Conservation (phyloP, 2,888 invertebrate genomes). For the Merodon equestris region DNA sequence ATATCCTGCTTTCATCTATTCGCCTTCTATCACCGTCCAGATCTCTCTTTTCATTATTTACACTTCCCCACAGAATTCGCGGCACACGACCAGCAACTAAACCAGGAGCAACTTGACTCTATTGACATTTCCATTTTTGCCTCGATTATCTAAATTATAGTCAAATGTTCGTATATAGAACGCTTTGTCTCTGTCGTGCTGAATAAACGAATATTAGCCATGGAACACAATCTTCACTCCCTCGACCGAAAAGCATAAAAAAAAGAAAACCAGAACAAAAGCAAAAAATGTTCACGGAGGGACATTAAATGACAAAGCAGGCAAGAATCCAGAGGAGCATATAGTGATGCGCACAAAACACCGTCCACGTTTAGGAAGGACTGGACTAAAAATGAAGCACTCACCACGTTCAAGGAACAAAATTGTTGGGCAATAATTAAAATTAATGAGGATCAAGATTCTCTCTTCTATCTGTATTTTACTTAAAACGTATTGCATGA, state of each 20-base stretch:
- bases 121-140: slow-evolving; percentile 20
- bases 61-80: too few species aligned
- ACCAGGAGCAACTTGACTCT: neutral
- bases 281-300: slow-evolving; percentile 6
- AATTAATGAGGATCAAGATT: slow-evolving; percentile 54
- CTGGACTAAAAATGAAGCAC: too few species aligned
- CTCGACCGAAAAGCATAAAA: too few species aligned
- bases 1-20: too few species aligned
- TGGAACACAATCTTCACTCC: slow-evolving; percentile 3
- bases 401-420: too few species aligned
- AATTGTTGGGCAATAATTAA: slow-evolving; percentile 44
- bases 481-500: slow-evolving; percentile 45
- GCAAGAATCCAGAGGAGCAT: too few species aligned
- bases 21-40: too few species aligned
- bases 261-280: slow-evolving; percentile 7
- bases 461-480: slow-evolving; percentile 40
- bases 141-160: slow-evolving; percentile 16
- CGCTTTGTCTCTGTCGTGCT: slow-evolving; percentile 15
- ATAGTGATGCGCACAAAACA: too few species aligned
- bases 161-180: slow-evolving; percentile 16
- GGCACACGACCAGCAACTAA: too few species aligned
- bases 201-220: slow-evolving; percentile 21
- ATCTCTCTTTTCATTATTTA: too few species aligned
- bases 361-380: too few species aligned
- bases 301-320: neutral